Percentiles rank a stretch among this genome's conserved stretches.
These are phyloP conservation scores for Acinonyx jubatus DNA, from an alignment of 2,113 vertebrate genomes.

Conservation along the genomic window DNA sequence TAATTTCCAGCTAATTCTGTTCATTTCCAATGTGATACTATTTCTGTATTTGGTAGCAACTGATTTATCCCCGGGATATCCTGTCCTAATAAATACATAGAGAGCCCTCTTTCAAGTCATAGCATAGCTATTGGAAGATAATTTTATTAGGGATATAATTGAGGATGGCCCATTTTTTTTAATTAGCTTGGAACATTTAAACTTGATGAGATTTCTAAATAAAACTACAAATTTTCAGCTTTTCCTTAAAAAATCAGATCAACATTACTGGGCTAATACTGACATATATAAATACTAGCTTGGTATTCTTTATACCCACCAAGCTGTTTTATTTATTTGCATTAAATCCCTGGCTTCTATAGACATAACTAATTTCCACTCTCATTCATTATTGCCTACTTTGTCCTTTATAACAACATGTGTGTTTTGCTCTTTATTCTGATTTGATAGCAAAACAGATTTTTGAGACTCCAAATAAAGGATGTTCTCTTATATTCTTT, in stretches of 20 bases:
- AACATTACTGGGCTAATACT: neutral
- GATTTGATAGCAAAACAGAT: conserved; percentile 18
- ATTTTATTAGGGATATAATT: conserved; percentile 15
- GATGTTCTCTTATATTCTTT: neutral
- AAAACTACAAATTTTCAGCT: conserved; percentile 7
- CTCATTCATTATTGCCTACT: neutral
- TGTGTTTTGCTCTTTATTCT: conserved; percentile 38
- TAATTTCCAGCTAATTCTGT: neutral
- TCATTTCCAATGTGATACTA: neutral
- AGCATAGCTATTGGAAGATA: conserved; percentile 17
- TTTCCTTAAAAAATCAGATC: neutral
- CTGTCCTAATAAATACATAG: neutral
- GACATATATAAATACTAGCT: neutral
- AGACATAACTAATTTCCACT: neutral
- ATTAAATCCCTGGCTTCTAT: neutral
- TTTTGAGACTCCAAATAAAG: conserved; percentile 41
- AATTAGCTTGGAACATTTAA: conserved; percentile 5
- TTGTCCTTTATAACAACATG: conserved; percentile 20
- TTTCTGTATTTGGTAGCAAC: neutral
- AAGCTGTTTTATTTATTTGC: neutral
- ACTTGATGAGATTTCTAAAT: neutral
- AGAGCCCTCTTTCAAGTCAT: conserved; percentile 7
- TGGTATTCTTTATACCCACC: neutral
- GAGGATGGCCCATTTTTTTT: neutral
- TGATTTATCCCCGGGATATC: neutral